Base-by-base conservation (phyloP, 2,113 vertebrate genomes). In the Equus quagga region DNA sequence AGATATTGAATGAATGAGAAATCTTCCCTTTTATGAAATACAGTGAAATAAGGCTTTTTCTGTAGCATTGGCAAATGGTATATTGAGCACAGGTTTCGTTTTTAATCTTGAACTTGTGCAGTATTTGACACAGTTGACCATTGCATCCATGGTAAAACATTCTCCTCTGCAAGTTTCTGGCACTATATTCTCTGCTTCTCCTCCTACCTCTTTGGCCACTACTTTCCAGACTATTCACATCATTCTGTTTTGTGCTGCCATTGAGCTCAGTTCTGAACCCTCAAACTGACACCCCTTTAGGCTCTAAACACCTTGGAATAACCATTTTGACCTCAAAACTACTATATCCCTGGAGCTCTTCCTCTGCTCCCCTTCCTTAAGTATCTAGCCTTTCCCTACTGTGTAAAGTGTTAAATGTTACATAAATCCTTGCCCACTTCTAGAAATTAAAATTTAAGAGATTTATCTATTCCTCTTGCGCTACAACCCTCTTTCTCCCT, bases 401-500 rank as follows among this genome's bases (percentile, higher is more conserved):
- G 4, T 19, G 6, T 56, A 46, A 86, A 85, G 7, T 8, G 5
- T 7, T 72, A 7, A 23, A 31, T 12, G n/a, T 15, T 76, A 10
- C 21, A 49, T 11, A 49, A 41, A 64, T 92, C 3, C 33, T 80
- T 58, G 31, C 6, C 5, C 1, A 67, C 36, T 41, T 85, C 3
- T 75, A 9, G 11, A 64, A 65, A 58, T 4, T 5, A 92, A 58
- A 94, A 80, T 76, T 41, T 81, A 82, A 72, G 12, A 1, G 6
- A 23, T 64, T 64, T 62, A 8, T 95, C 64, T 86, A 54, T 75
- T 64, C 56, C 23, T 49, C 46, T 80, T 89, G 60, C 36, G 17
- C 28, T 49, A 76, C 86, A 23, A 19, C 1, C 5, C 1, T 51
- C 15, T n/a, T 33, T 0, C 7, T 13, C 4, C 2, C 1, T 18